A percentile compares a stretch with the other conserved stretches of the same genome.
Evolutionary conservation across 2,888 invertebrate species (phyloP).

Genomic region (Fabriciana adippe): DNA sequence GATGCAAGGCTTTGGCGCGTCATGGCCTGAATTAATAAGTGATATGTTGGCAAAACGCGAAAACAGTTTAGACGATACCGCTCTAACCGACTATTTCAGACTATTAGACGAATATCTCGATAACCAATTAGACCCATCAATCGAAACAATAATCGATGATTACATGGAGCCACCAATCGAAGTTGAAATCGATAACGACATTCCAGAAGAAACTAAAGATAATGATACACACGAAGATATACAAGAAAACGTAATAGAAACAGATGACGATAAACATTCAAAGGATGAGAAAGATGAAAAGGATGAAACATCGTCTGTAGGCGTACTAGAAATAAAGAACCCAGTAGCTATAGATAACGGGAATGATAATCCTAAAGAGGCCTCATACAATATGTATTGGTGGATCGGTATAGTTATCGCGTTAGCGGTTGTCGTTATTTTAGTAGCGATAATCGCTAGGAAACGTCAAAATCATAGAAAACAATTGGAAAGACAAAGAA

Average conservation of each 20-base stretch:
- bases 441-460: slow-evolving; percentile 73
- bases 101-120: slow-evolving; percentile 80
- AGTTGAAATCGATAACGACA: slow-evolving; percentile 56
- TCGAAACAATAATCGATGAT: slow-evolving; percentile 55
- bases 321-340: slow-evolving; percentile 72
- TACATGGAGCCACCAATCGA: slow-evolving; percentile 61
- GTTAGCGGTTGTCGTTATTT: slow-evolving; percentile 63
- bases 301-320: slow-evolving; percentile 62
- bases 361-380: slow-evolving; percentile 59
- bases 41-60: slow-evolving; percentile 73
- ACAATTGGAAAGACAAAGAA: slow-evolving; percentile 73
- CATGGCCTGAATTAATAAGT: slow-evolving; percentile 77
- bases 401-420: slow-evolving; percentile 79
- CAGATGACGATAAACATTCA: slow-evolving; percentile 56
- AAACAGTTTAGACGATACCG: slow-evolving; percentile 74
- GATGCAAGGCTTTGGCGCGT: slow-evolving; percentile 69
- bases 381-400: slow-evolving; percentile 75
- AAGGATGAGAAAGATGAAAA: slow-evolving; percentile 60
- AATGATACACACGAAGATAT: slow-evolving; percentile 46
- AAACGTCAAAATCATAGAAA: slow-evolving; percentile 79
- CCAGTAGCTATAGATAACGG: slow-evolving; percentile 61
- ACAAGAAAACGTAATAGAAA: slow-evolving; percentile 63
- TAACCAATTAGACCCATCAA: slow-evolving; percentile 67
- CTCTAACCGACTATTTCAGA: slow-evolving; percentile 80
- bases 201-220: slow-evolving; percentile 50